Percentiles rank a stretch among this genome's conserved stretches.
Evolutionary conservation across 2,888 invertebrate genomes (phyloP).

Genomic region (Tipula confusa): DNA sequence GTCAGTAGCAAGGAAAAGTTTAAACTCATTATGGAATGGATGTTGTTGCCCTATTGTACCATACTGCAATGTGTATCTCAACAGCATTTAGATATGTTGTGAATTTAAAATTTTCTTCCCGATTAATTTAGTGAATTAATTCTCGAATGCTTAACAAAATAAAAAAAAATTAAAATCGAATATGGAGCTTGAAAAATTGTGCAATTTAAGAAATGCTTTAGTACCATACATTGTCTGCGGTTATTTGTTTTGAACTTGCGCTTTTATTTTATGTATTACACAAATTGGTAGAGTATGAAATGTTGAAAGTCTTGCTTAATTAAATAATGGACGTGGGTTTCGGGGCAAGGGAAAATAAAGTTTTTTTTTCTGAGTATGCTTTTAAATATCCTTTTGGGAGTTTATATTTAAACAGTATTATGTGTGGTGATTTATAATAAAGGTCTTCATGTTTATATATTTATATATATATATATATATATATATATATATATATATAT

Average conservation of each 20-base stretch:
- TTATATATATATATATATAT: not conserved
- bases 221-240: not conserved
- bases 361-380: not conserved
- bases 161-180: not conserved
- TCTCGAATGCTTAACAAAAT: too few relatives aligned
- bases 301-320: not conserved
- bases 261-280: not conserved
- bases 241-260: not conserved
- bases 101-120: not conserved
- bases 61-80: not conserved
- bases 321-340: not conserved
- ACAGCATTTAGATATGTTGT: not conserved
- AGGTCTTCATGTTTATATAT: not conserved
- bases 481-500: not conserved
- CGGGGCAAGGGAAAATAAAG: not conserved
- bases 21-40: not conserved
- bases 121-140: not conserved
- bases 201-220: not conserved
- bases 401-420: not conserved
- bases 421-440: not conserved
- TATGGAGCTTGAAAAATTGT: not conserved
- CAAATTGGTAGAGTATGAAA: not conserved
- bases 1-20: not conserved
- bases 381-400: not conserved
- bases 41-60: not conserved